Base-by-base conservation (phyloP, 2,888 invertebrate genomes). In the Orthosia incerta region DNA sequence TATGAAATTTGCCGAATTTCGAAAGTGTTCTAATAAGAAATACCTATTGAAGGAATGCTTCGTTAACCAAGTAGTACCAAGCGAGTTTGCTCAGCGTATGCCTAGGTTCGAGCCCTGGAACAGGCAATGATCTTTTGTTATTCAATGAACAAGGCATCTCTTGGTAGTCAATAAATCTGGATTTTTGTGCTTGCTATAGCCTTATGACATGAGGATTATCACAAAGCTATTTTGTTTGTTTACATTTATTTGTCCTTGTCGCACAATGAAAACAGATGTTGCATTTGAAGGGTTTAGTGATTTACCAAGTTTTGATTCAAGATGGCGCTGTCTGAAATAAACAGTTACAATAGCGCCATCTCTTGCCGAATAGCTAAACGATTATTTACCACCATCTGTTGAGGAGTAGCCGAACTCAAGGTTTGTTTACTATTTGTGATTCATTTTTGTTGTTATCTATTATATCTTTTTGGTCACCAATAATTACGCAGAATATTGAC, bases 281-380 rank as follows among this genome's bases (percentile, higher is more conserved):
- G 55, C 26, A 48, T 65, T 11, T 3, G n/a, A 45, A 51, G 12
- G 26, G 23, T 23, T 48, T 1, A 18, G 4, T 5, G 3, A n/a
- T 48, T 66, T n/a, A 26, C 9, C 9, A 4, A 11, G 11, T 5
- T 0, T n/a, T 60, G 15, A 77, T 20, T 20, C 16, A 13, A 83
- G 74, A 74, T 83, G 80, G 66, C 70, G 50, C 11, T 70, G 20
- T 55, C 9, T 12, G 11, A 55, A 39, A 31, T 13, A 16, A 3
- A 1, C 11, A 12, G 0, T 20, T 0, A 3, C 0, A 20, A 7
- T 9, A 71, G 64, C 71, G 91, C 86, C 91, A 92, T 91, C 94
- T 93, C 11, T 78, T 74, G 84, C 69, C 26, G 81, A 91, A 83
- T 91, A 90, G 91, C 74, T 18, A n/a, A 72, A 67, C 48, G 65